phyloP scores from a whole-genome alignment of 2,113 vertebrate genomes.

The Pithys albifrons region DNA sequence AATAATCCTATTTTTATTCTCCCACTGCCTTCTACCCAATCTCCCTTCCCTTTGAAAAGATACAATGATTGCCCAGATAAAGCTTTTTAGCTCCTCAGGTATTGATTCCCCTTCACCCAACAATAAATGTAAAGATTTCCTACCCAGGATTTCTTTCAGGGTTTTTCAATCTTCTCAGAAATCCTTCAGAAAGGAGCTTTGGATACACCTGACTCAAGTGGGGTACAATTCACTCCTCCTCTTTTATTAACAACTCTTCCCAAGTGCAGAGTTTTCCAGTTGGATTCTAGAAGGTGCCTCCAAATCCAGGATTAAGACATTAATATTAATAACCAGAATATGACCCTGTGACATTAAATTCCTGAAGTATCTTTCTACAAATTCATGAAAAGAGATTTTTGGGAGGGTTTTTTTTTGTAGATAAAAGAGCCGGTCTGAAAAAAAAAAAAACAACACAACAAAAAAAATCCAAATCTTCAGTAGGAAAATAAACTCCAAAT shows the following conservation, averaged over 20 bases:
- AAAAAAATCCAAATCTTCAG: not conserved
- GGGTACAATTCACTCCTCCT: not conserved
- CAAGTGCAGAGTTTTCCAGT: not conserved
- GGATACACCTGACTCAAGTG: not conserved
- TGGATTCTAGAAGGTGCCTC: not conserved
- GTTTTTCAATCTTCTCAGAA: not conserved
- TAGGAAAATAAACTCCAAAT: not conserved
- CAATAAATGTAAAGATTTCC: not conserved
- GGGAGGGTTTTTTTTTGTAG: not conserved
- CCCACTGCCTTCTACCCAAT: not conserved
- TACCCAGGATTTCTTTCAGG: not conserved
- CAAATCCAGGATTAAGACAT: constrained; percentile 1
- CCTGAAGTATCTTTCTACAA: not conserved
- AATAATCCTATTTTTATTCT: constrained; percentile 21
- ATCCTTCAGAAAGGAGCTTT: not conserved
- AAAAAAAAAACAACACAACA: not conserved
- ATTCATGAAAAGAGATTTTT: not conserved
- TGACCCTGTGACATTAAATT: not conserved
- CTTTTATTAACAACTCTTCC: not conserved
- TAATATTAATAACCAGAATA: not conserved
- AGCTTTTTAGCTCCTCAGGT: not conserved
- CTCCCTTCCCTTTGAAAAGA: not conserved
- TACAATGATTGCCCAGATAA: not conserved
- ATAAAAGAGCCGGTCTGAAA: not conserved
- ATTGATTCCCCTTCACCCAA: not conserved